Conservation (phyloP, 2,888 invertebrate genomes). For the Caenorhabditis sulstoni region DNA sequence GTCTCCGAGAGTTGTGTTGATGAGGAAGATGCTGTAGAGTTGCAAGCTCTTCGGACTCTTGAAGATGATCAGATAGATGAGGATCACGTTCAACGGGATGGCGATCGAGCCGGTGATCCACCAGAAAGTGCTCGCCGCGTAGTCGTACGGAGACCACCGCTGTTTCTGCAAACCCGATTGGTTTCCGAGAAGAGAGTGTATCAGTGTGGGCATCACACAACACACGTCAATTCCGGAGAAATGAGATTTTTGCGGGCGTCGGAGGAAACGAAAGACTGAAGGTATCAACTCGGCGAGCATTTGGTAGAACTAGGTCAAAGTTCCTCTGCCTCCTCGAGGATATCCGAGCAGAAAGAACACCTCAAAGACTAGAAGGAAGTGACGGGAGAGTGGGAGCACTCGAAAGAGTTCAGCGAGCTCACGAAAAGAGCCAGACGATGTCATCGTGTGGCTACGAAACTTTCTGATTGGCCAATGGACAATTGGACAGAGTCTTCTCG, state of each 20-base stretch:
- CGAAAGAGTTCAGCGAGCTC: too few species aligned
- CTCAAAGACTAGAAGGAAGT: background rate
- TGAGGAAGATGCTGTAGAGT: constrained; percentile 63
- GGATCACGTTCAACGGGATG: constrained; percentile 56
- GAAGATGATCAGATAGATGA: constrained; percentile 59
- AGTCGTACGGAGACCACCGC: constrained; percentile 57
- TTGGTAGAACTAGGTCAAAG: background rate
- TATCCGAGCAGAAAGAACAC: too few species aligned
- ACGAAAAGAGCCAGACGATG: background rate
- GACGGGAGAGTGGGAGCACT: background rate
- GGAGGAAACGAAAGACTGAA: background rate
- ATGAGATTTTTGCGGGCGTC: constrained; percentile 4
- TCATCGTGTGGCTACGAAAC: too few species aligned
- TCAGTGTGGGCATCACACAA: constrained; percentile 19
- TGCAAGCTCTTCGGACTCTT: constrained; percentile 53
- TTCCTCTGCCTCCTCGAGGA: background rate
- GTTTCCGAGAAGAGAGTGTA: constrained; percentile 3
- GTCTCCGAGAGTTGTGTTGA: constrained; percentile 64
- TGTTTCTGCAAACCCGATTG: constrained; percentile 42
- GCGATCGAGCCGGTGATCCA: constrained; percentile 58
- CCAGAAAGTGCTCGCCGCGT: constrained; percentile 49
- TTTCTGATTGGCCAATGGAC: too few species aligned
- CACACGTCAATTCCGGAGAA: constrained; percentile 16
- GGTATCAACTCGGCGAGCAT: constrained; percentile 12
- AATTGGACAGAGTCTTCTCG: too few species aligned